phyloP scores from a whole-genome alignment of 2,113 vertebrate species.

The Labrus mixtus region DNA sequence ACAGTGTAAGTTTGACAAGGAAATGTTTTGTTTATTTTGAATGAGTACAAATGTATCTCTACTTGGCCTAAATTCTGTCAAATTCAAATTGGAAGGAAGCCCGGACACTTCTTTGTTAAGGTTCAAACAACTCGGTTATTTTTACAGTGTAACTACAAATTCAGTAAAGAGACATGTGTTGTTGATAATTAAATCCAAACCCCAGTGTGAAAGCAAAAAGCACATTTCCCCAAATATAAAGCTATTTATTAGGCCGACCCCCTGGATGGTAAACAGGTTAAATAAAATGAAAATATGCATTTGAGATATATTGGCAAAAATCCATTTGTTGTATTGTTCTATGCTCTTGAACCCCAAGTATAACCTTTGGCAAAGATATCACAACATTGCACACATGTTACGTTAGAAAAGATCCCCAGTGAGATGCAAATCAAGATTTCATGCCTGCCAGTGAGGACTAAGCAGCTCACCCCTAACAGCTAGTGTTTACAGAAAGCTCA shows the following conservation, averaged over 20 bases:
- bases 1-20: no score
- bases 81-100: no score
- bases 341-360: slow-evolving; percentile 7
- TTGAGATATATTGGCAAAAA: neutral
- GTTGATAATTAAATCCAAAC: neutral
- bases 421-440: slow-evolving; percentile 48
- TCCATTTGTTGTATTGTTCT: neutral
- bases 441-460: slow-evolving; percentile 23
- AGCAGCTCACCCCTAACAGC: slow-evolving; percentile 16
- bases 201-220: slow-evolving; percentile 10
- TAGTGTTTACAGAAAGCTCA: slow-evolving; percentile 39
- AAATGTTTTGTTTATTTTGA: no score
- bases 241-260: no score
- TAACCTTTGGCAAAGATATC: slow-evolving; percentile 33
- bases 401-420: slow-evolving; percentile 30
- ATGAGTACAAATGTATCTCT: no score
- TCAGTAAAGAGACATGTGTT: slow-evolving; percentile 2
- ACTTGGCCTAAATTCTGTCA: no score
- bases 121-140: no score
- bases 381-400: slow-evolving; percentile 10
- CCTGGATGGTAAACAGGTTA: no score
- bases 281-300: neutral
- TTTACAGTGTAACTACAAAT: no score
- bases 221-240: slow-evolving; percentile 9
- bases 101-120: no score